Evolutionary conservation across 1,140 invertebrate genomes (phyloP), one percentile per base, ranked within the genome.

Genomic region (Hyles euphorbiae): DNA sequence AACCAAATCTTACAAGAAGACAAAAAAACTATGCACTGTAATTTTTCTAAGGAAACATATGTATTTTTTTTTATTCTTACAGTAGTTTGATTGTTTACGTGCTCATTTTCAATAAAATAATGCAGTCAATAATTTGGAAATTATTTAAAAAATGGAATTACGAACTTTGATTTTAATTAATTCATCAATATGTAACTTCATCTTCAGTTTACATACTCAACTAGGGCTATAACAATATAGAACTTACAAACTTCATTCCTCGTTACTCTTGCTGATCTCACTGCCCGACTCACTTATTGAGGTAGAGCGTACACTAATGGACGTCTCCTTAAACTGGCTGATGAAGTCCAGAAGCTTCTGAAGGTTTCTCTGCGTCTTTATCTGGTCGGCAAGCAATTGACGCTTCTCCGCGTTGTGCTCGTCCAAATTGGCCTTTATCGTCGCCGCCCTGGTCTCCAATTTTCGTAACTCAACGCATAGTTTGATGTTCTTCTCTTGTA

Each of bases 331-430:
- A 57, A 90, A 90, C 56, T 85, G 85, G 43, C 83, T 82, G 60
- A 90, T 88, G 65, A 90, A 89, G 60, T 90, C 88, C 8, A 89
- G 70, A 0, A 90, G 75, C 45, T 88, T 89, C 72, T 89, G 87
- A 8, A 90, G 74, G 63, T 87, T 87, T 47, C 83, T 77, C 60
- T 87, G 87, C 0, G 87, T 89, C 54, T 88, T 81, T 7, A 89
- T 89, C 66, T 89, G 87, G 57, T 88, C 85, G 1, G 89, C 82
- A 5, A 90, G 65, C 11, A 89, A 67, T 47, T 89, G 81, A 3
- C 86, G 66, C 57, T 89, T 89, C 63, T 89, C 87, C 0, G 78
- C 82, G 34, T 87, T 88, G 49, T 89, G 83, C n/a, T 87, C 82
- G 60, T 89, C 83, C 6, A 90, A 61, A 52, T 89, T 89, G 36